Conservation (phyloP, 2,888 invertebrate species). For the Periphyllus acericola region DNA sequence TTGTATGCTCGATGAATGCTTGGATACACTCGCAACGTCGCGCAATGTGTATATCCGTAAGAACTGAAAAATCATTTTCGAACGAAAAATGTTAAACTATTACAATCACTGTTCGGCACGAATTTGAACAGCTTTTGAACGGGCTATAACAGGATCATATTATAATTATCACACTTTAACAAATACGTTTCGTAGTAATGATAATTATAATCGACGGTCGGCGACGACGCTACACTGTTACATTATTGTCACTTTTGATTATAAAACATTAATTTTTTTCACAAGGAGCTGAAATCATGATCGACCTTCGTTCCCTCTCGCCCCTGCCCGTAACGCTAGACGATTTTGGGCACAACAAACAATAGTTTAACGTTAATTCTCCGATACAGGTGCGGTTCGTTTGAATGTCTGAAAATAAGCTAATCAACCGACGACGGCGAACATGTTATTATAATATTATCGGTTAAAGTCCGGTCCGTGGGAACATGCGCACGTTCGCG, state of each 20-base stretch:
- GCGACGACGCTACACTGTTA: background rate
- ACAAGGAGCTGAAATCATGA: background rate
- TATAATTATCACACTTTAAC: background rate
- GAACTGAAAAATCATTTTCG: no score
- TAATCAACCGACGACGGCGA: background rate
- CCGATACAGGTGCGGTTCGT: no score
- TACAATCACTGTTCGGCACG: no score
- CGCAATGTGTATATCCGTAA: no score
- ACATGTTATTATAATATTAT: background rate
- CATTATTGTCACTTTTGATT: background rate
- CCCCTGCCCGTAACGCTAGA: background rate
- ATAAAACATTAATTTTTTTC: background rate
- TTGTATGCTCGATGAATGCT: no score
- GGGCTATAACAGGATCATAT: no score
- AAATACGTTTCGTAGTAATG: no score
- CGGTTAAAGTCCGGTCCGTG: constrained; percentile 1
- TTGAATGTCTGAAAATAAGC: background rate
- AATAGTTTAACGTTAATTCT: background rate
- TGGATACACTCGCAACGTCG: no score
- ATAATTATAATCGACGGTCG: background rate
- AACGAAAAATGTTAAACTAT: no score
- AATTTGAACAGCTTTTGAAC: no score
- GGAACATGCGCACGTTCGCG: background rate
- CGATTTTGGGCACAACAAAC: background rate
- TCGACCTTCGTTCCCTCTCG: background rate